These are phyloP conservation scores for Erynnis tages DNA, from an alignment of 2,888 invertebrate species.

Conservation along the genomic window DNA sequence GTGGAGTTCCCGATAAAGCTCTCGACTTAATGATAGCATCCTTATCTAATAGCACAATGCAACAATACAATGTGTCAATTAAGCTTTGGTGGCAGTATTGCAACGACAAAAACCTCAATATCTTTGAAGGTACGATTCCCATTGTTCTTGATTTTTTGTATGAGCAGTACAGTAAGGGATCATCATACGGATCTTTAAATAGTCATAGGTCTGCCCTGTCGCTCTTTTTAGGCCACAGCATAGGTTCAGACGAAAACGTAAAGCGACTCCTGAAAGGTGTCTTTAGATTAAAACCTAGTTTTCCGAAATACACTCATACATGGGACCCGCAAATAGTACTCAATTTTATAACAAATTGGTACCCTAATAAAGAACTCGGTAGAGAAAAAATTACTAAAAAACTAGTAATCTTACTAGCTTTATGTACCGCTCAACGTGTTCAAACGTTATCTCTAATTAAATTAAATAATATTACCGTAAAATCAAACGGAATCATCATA, in stretches of 20 bases:
- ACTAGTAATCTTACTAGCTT: conserved; percentile 7
- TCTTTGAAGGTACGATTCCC: background rate
- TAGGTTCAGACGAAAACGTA: background rate
- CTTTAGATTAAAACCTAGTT: conserved; percentile 26
- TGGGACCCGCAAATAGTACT: conserved; percentile 26
- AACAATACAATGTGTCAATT: background rate
- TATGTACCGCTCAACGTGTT: conserved; percentile 11
- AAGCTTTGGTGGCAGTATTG: background rate
- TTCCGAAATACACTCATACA: conserved; percentile 37
- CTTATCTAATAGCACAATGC: background rate
- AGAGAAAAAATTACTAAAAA: conserved; percentile 10
- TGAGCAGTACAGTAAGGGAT: conserved; percentile 33
- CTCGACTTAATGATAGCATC: background rate
- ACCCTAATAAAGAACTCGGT: conserved; percentile 1
- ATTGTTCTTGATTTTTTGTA: conserved; percentile 32
- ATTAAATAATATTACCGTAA: background rate
- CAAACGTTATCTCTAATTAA: conserved; percentile 11
- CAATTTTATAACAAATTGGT: conserved; percentile 4
- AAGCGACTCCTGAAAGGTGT: conserved; percentile 28
- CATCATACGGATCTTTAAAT: conserved; percentile 19
- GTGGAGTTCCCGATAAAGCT: background rate
- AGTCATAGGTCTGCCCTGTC: background rate
- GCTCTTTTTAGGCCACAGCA: background rate
- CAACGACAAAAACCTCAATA: background rate
- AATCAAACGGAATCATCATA: background rate